Base-by-base conservation (phyloP, 2,113 vertebrate genomes). In the Gymnocephalus cernua region DNA sequence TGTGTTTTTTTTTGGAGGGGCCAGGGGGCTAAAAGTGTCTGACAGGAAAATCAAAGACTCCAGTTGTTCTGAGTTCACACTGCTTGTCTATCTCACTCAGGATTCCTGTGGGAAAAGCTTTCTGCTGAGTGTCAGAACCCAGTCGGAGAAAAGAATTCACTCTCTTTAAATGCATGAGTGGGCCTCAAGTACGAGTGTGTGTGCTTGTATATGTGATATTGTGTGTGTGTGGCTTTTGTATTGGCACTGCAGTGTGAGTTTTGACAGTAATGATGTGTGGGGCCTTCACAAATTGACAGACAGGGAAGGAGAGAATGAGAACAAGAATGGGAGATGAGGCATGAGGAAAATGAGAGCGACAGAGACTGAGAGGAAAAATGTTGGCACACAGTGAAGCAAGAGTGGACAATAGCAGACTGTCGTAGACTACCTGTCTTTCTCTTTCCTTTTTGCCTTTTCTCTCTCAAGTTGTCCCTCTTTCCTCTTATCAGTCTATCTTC, bases 261-360 rank as follows among this genome's bases (percentile, higher is more conserved):
- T 88, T 90, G 88, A 92, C 90, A 91, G 88, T 89, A 88, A 92
- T 88, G 85, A 86, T 84, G 80, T 87, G 69, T 69, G 79, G 73
- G 79, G 73, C 75, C 82, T 62, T 89, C 74, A 85, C 85, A 89
- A 90, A 89, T 83, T 90, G 88, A 89, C 76, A 89, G 88, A 90
- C 21, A 4, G 25, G 45, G 23, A 85, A 72, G 69, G 66, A 75
- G 77, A 74, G 64, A 65, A 77, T 77, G 70, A 78, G 85, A 84
- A 82, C 75, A 87, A 82, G 77, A 78, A 79, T 51, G n/a, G 64
- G 65, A 77, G 62, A 85, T 14, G 11, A 66, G 72, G 38, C 51
- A 25, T 29, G 47, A 61, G 47, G 71, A 74, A 89, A 79, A 69
- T n/a, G 50, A 66, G 61, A 68, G 62, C 41, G 12, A 58, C 65